Conservation (phyloP, 2,113 vertebrate genomes). For the Columba livia region DNA sequence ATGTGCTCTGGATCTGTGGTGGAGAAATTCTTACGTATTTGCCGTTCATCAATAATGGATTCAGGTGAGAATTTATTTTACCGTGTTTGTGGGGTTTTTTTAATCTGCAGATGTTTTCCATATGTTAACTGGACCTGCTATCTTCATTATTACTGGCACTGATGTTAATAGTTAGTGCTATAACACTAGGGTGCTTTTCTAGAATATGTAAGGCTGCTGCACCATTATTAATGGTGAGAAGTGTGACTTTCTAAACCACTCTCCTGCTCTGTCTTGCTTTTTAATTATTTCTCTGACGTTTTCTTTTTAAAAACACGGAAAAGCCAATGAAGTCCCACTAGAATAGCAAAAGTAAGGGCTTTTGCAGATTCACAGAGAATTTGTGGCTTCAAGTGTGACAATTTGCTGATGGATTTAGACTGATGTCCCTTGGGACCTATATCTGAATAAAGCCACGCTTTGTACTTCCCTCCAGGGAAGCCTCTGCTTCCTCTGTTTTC, state of each 20-base stretch:
- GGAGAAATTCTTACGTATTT: background rate
- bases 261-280: background rate
- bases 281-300: background rate
- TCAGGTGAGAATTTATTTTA: background rate
- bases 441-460: background rate
- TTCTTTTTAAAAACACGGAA: background rate
- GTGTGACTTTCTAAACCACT: background rate
- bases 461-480: conserved; percentile 19
- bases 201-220: background rate
- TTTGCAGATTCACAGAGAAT: background rate
- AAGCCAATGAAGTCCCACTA: background rate
- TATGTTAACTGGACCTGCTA: background rate
- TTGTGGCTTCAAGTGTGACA: background rate
- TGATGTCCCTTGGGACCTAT: background rate
- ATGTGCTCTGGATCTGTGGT: background rate
- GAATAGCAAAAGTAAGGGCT: background rate
- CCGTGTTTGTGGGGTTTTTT: fast-evolving
- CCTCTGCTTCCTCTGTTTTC: conserved; percentile 20
- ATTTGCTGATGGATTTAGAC: conserved; percentile 20
- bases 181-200: background rate
- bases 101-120: background rate
- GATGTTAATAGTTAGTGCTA: background rate
- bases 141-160: background rate
- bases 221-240: background rate
- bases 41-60: background rate